These are phyloP conservation scores for Rhagium mordax DNA, from an alignment of 2,888 invertebrate genomes.

Conservation along the genomic window DNA sequence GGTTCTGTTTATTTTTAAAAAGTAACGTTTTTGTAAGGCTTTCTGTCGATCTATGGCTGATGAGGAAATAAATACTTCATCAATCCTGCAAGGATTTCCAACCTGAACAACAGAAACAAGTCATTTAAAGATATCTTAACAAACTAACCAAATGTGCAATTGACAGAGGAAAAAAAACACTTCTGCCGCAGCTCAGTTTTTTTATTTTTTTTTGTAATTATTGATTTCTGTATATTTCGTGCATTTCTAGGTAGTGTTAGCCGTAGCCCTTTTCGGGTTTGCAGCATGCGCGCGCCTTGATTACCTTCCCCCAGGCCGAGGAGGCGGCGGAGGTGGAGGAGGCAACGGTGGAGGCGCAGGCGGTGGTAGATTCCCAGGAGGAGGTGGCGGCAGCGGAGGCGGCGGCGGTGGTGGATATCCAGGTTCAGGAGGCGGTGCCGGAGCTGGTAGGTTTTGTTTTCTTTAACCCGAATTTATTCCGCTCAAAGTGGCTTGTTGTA, in stretches of 20 bases:
- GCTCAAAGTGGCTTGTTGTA: too few species aligned
- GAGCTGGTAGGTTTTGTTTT: conserved; percentile 37
- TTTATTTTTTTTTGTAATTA: not conserved
- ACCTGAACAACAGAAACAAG: too few species aligned
- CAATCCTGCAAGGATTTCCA: too few species aligned
- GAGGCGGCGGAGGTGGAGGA: conserved; percentile 46
- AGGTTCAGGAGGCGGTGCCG: conserved; percentile 44
- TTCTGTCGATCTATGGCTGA: too few species aligned
- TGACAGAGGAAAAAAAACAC: too few species aligned
- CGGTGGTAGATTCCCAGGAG: conserved; percentile 25
- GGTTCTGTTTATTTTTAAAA: not conserved
- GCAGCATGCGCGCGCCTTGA: conserved; percentile 60
- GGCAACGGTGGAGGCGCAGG: conserved; percentile 36
- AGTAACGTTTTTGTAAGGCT: too few species aligned
- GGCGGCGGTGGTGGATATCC: too few species aligned
- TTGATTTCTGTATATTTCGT: conserved; percentile 29
- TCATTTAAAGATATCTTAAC: too few species aligned
- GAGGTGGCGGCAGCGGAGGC: conserved; percentile 30
- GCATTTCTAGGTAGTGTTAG: conserved; percentile 54
- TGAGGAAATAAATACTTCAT: too few species aligned
- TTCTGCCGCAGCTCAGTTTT: not conserved
- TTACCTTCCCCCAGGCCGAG: conserved; percentile 58
- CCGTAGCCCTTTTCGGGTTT: conserved; percentile 57
- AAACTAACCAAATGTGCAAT: too few species aligned
- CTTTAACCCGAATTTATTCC: too few species aligned